Evolutionary conservation across 2,113 vertebrate species (phyloP).

Genomic region (Etheostoma spectabile): DNA sequence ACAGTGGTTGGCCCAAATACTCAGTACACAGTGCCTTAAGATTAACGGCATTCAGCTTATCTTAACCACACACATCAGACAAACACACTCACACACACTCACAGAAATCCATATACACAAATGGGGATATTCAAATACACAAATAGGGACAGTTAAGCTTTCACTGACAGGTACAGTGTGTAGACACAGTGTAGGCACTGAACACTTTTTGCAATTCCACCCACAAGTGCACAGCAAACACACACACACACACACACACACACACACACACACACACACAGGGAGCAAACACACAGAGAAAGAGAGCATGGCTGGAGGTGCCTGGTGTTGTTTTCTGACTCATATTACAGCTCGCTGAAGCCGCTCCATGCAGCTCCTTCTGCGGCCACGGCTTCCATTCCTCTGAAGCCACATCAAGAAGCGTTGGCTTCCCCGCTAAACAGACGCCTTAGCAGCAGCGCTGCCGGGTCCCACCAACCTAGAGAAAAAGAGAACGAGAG

Average conservation of each 20-base stretch:
- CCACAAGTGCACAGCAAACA: too few species aligned
- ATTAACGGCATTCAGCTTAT: constrained; percentile 24
- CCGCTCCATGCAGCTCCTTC: constrained; percentile 59
- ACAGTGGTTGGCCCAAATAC: constrained; percentile 11
- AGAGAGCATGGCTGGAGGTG: constrained; percentile 64
- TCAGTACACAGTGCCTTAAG: constrained; percentile 23
- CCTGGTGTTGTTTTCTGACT: constrained; percentile 71
- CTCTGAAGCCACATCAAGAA: constrained; percentile 80
- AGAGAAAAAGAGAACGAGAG: constrained; percentile 24
- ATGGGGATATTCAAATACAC: neutral
- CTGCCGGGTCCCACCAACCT: constrained; percentile 67
- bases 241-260: too few species aligned
- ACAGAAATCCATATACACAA: neutral
- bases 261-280: neutral
- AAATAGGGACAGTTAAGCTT: too few species aligned
- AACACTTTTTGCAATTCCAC: too few species aligned
- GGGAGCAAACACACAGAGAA: constrained; percentile 31
- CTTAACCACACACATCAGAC: constrained; percentile 30
- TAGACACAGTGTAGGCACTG: too few species aligned
- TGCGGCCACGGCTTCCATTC: constrained; percentile 73
- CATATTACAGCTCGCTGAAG: constrained; percentile 60
- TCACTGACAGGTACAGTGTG: too few species aligned
- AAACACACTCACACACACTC: neutral
- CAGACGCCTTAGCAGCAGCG: constrained; percentile 58
- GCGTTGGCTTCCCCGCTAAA: constrained; percentile 70